phyloP scores from a whole-genome alignment of 2,113 vertebrate species.

The Papio anubis region DNA sequence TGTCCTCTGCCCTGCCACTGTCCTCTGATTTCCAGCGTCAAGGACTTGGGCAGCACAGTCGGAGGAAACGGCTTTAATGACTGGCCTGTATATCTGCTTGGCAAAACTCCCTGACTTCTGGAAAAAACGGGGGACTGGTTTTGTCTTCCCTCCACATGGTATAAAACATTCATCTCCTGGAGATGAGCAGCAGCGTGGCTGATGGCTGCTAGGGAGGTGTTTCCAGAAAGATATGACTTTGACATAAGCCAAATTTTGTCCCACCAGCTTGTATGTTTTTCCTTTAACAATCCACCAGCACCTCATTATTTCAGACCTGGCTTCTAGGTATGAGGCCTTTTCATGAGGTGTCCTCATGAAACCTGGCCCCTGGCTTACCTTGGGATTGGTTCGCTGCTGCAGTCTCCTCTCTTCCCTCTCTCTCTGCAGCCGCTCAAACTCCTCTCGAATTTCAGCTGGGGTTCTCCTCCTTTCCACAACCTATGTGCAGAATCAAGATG shows the following conservation, averaged over 20 bases:
- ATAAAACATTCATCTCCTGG: background rate
- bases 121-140: no score
- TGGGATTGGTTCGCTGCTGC: slow-evolving; percentile 98
- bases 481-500: slow-evolving; percentile 77
- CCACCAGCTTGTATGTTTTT: background rate
- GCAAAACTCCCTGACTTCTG: background rate
- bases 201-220: background rate
- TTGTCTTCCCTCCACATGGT: accelerated
- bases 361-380: slow-evolving; percentile 84
- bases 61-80: background rate
- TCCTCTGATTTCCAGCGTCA: background rate
- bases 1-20: background rate
- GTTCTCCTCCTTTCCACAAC: slow-evolving; percentile 96
- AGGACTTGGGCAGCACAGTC: accelerated
- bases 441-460: slow-evolving; percentile 95
- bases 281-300: background rate
- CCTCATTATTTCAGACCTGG: accelerated
- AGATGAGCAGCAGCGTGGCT: background rate
- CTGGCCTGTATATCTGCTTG: accelerated
- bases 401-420: slow-evolving; percentile 95
- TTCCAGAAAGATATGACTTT: background rate
- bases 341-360: accelerated
- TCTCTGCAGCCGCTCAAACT: slow-evolving; percentile 95
- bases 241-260: background rate
- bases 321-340: background rate